Evolutionary conservation across 2,113 vertebrate species (phyloP).

Genomic region (Fulmarus glacialis): DNA sequence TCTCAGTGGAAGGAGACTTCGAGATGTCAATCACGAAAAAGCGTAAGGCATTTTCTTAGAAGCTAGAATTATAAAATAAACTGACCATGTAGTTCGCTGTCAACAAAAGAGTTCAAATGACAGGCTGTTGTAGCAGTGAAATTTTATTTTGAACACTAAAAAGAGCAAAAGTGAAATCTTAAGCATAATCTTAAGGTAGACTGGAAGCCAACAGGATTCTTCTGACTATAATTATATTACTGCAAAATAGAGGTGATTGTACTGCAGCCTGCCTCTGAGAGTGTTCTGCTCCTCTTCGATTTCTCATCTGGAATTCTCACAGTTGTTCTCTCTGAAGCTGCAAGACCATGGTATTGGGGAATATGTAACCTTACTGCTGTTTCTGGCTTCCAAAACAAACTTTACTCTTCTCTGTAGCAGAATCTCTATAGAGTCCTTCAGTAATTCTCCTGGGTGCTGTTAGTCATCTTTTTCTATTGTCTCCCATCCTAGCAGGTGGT

Average conservation of each 20-base stretch:
- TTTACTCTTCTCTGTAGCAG: not conserved
- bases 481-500: not conserved
- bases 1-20: conserved; percentile 90
- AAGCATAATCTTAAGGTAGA: not conserved
- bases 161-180: not conserved
- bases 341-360: not conserved
- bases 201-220: not conserved
- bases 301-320: not conserved
- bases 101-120: not conserved
- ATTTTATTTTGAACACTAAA: not conserved
- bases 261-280: not conserved
- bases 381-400: not conserved
- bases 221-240: not conserved
- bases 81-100: not conserved
- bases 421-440: not conserved
- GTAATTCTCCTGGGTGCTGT: not conserved
- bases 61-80: not conserved
- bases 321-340: not conserved
- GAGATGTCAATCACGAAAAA: conserved; percentile 98
- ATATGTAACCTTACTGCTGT: not conserved
- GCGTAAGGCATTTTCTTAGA: conserved; percentile 78
- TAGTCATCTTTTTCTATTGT: not conserved
- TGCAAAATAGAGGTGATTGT: not conserved
- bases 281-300: not conserved
- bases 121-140: not conserved